These are phyloP conservation scores for Papilio glaucus DNA, from an alignment of 1,140 invertebrate genomes.

Conservation along the genomic window DNA sequence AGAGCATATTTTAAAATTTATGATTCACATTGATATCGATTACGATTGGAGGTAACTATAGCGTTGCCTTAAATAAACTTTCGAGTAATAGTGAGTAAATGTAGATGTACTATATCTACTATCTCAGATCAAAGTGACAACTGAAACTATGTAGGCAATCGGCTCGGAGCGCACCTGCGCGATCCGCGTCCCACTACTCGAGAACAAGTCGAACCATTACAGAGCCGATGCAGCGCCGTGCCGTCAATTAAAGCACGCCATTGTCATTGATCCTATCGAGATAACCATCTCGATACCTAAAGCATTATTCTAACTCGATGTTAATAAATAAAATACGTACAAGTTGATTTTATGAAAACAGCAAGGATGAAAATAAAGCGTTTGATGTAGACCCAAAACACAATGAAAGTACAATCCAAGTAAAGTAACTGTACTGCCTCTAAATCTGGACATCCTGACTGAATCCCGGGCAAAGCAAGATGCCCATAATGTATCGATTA, in stretches of 20 bases:
- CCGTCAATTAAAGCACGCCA: constrained; percentile 72
- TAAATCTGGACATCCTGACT: too few species aligned
- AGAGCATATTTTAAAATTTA: not conserved
- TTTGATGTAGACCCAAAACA: too few species aligned
- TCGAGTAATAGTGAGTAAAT: not conserved
- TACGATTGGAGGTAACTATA: not conserved
- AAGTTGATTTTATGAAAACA: too few species aligned
- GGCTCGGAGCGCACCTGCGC: constrained; percentile 52
- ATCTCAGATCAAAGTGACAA: constrained; percentile 50
- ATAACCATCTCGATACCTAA: constrained; percentile 35
- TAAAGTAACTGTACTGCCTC: too few species aligned
- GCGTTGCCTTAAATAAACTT: not conserved
- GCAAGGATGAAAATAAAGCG: too few species aligned
- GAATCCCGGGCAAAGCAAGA: too few species aligned
- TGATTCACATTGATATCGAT: not conserved
- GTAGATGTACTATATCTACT: constrained; percentile 37
- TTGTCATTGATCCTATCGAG: constrained; percentile 64
- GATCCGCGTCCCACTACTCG: constrained; percentile 41
- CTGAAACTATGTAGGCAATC: constrained; percentile 57
- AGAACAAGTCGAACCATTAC: constrained; percentile 48
- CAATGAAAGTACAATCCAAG: too few species aligned
- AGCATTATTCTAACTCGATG: not conserved
- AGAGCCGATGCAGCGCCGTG: constrained; percentile 63
- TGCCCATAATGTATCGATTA: too few species aligned
- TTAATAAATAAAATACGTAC: too few species aligned